Evolutionary conservation across 2,797 vertebrate species (phyloP).

Genomic region (Galago senegalensis): DNA sequence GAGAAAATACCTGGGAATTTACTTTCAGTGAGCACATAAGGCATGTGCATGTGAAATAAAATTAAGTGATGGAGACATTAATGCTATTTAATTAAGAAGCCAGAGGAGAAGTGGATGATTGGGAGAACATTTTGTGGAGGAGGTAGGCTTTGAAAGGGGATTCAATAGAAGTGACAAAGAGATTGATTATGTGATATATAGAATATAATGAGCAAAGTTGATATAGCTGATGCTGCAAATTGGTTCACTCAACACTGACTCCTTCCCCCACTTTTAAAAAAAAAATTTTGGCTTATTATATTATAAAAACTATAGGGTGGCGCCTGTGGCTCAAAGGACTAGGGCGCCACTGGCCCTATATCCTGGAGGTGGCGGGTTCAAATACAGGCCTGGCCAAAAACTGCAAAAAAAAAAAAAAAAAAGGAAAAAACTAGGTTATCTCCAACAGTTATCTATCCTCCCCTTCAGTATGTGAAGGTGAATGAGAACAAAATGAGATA

Average conservation of each 20-base stretch:
- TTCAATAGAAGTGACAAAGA: neutral
- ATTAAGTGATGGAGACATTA: neutral
- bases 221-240: neutral
- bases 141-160: neutral
- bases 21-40: slow-evolving; percentile 10
- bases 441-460: neutral
- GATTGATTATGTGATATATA: neutral
- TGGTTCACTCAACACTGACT: slow-evolving; percentile 16
- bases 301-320: neutral
- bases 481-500: neutral
- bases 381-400: too few species aligned
- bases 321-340: too few species aligned
- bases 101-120: neutral
- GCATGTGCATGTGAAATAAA: neutral
- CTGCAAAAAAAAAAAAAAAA: too few species aligned
- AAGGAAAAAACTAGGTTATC: neutral
- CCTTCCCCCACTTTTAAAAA: neutral
- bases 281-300: neutral
- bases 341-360: too few species aligned
- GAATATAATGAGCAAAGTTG: neutral
- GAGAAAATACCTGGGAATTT: neutral
- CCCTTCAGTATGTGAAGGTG: neutral
- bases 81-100: neutral
- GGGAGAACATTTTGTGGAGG: neutral
- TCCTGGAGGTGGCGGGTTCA: too few species aligned